Percentiles rank a stretch among this genome's conserved stretches.
Evolutionary conservation across 2,113 vertebrate species (phyloP).

Genomic region (Muscicapa adusta): DNA sequence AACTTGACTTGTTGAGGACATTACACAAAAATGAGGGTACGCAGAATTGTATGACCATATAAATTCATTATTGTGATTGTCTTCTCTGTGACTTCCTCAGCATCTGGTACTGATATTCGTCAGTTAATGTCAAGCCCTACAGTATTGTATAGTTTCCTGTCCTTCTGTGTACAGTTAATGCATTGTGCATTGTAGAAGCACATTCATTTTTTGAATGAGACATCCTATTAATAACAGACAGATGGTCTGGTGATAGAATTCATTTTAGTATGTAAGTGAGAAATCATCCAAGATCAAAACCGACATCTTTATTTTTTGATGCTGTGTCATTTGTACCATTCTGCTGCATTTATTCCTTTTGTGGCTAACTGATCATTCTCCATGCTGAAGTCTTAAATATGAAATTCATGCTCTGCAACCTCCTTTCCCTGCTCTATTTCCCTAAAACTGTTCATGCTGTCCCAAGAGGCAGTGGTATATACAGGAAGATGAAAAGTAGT

Average conservation of each 20-base stretch:
- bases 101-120: no score
- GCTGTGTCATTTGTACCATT: neutral
- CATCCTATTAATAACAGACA: neutral
- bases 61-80: neutral
- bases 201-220: neutral
- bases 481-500: neutral
- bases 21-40: neutral
- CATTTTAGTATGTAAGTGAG: neutral
- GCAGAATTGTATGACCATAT: neutral
- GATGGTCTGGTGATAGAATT: neutral
- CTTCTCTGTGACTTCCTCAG: neutral
- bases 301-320: neutral
- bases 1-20: neutral
- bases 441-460: neutral
- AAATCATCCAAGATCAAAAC: neutral
- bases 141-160: neutral
- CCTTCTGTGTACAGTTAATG: neutral
- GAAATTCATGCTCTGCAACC: neutral
- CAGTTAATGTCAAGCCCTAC: neutral
- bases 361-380: neutral
- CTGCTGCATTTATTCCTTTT: neutral
- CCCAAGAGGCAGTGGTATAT: neutral
- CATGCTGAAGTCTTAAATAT: neutral
- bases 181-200: neutral
- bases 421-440: neutral